phyloP scores from a whole-genome alignment of 2,797 vertebrate genomes.

The Gephyroberyx darwinii region DNA sequence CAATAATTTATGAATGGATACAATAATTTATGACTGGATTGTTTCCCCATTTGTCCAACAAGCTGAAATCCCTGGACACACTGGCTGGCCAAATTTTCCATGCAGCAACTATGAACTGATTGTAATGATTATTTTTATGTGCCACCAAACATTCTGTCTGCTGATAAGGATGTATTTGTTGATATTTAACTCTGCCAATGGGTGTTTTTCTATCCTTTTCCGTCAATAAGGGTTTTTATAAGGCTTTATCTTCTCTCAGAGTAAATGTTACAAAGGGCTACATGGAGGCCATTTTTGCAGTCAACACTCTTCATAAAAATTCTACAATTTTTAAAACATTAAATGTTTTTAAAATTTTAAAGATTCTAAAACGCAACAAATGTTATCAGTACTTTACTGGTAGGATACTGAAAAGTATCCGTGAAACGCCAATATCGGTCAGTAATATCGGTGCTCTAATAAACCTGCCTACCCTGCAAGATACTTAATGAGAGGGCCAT shows the following conservation, averaged over 20 bases:
- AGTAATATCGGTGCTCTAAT: conserved; percentile 24
- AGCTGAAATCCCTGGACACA: background rate
- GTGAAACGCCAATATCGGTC: background rate
- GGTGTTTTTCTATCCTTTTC: background rate
- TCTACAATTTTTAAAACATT: too few relatives aligned
- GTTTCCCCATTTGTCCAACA: background rate
- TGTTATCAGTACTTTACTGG: conserved; percentile 4
- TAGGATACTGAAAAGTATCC: conserved; percentile 32
- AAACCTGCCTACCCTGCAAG: conserved; percentile 11
- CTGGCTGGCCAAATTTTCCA: too few relatives aligned
- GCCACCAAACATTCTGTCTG: background rate
- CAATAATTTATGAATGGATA: background rate
- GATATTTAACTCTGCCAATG: background rate
- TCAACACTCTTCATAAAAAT: too few relatives aligned
- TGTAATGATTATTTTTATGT: background rate
- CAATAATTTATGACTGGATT: background rate
- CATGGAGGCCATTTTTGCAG: too few relatives aligned
- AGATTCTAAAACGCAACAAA: background rate
- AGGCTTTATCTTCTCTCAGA: too few relatives aligned
- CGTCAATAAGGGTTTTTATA: too few relatives aligned
- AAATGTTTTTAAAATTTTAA: background rate
- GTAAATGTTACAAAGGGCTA: too few relatives aligned
- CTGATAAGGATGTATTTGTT: background rate
- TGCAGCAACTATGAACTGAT: background rate
- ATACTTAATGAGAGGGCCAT: conserved; percentile 46